A percentile compares a stretch with the other conserved stretches of the same genome.
Conservation (phyloP, 2,888 invertebrate species). For the Drosophila cognata region DNA sequence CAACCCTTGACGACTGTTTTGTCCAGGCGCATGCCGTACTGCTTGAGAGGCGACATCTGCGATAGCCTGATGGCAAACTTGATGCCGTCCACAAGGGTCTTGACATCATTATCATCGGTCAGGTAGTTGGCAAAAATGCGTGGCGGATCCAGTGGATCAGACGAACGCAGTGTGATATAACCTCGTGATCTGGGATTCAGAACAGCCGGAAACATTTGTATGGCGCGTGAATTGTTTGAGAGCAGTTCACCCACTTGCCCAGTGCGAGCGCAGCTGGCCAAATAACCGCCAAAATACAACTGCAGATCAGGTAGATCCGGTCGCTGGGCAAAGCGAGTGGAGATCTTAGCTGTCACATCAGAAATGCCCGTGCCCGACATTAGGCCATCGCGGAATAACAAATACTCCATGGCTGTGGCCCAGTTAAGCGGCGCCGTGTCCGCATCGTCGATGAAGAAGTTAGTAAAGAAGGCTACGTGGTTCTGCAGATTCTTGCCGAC, state of each 20-base stretch:
- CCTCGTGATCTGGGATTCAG: constrained; percentile 95
- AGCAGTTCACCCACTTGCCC: constrained; percentile 93
- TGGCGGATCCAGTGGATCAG: constrained; percentile 92
- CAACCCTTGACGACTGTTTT: constrained; percentile 91
- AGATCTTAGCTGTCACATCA: constrained; percentile 93
- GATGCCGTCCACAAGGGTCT: constrained; percentile 92
- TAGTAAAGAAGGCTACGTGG: constrained; percentile 92
- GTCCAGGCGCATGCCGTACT: constrained; percentile 91
- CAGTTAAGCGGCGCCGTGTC: constrained; percentile 94
- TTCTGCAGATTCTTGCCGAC: constrained; percentile 95
- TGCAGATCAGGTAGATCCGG: constrained; percentile 93
- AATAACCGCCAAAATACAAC: constrained; percentile 93
- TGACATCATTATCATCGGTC: constrained; percentile 88
- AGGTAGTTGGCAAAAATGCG: constrained; percentile 93
- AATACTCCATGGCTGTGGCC: constrained; percentile 96
- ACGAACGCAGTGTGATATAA: constrained; percentile 89
- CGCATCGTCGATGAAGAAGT: constrained; percentile 93
- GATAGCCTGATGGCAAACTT: constrained; percentile 91
- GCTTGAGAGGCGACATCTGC: constrained; percentile 88
- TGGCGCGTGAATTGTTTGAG: constrained; percentile 89
- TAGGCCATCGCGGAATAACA: constrained; percentile 93
- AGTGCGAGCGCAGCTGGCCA: constrained; percentile 94
- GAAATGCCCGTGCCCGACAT: constrained; percentile 96
- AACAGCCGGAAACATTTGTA: constrained; percentile 92
- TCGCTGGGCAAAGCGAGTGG: constrained; percentile 91